Base-by-base conservation (phyloP, 2,113 vertebrate genomes). In the Collichthys lucidus region DNA sequence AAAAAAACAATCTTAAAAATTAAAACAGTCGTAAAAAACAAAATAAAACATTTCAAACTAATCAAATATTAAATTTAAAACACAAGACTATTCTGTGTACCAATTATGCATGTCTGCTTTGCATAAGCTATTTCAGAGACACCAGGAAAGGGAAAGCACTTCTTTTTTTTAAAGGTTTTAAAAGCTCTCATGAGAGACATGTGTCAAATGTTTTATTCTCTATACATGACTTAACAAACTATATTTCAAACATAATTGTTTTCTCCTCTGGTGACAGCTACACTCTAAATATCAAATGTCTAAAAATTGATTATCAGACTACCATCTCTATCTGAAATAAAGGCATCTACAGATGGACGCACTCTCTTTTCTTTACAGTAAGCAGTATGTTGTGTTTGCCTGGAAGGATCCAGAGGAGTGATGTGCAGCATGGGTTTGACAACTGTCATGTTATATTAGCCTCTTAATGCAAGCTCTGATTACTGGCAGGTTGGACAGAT, bases 401-500 rank as follows among this genome's bases (percentile, higher is more conserved):
- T 62, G 3, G 74, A 88, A 75, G 77, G 78, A 81, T 74, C 86
- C 2, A 1, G 17, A 29, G 50, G 87, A 59, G 53, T 86, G 88
- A 91, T 74, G 82, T 64, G 84, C 60, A 72, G 64, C 84, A 72
- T 77, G 61, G 67, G 66, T 82, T 84, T 88, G 90, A 92, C 86
- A 90, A 88, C 87, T 92, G 93, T 91, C 93, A 91, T 52, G n/a
- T 78, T 50, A 68, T 44, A 88, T 93, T 86, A 91, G 86, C 55
- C 81, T 88, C 53, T 74, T 68, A 60, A 83, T 26, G 44, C 24
- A 15, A 42, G n/a, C 64, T 78, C 62, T 89, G 83, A 76, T 87
- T 66, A 87, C 80, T 75, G 90, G 71, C 89, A 87, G 90, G 52
- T 84, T 77, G 50, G 80, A 82, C 83, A 87, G 65, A 83, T 87